These are phyloP conservation scores for Hypocryptadius cinnamomeus DNA, from an alignment of 2,113 vertebrate species.

Conservation along the genomic window DNA sequence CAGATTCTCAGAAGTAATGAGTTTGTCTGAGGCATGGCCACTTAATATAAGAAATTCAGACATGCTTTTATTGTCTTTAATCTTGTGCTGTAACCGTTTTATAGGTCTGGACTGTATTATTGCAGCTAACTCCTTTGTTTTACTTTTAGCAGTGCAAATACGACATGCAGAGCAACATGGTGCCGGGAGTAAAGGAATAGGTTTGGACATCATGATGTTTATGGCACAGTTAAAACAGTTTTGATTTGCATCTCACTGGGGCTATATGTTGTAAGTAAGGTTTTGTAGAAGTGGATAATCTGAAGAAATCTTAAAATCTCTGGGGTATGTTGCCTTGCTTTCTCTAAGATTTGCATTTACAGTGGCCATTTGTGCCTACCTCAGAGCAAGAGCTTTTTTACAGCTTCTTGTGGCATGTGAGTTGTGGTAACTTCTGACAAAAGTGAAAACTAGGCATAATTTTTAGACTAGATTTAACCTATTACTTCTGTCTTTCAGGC, in stretches of 20 bases:
- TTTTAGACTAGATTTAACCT: background rate
- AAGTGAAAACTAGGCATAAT: background rate
- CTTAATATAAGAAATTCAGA: background rate
- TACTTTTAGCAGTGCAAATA: background rate
- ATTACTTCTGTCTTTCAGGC: background rate
- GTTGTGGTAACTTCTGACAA: background rate
- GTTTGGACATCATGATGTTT: background rate
- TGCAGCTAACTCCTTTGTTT: background rate
- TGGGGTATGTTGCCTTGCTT: background rate
- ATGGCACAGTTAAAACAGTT: background rate
- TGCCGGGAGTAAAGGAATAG: background rate
- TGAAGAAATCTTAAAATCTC: background rate
- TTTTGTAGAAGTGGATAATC: background rate
- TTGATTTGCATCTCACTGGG: background rate
- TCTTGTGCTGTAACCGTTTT: background rate
- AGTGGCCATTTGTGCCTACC: background rate
- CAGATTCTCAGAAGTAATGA: background rate
- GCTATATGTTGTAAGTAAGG: background rate
- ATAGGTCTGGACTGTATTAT: background rate
- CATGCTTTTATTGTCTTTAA: background rate
- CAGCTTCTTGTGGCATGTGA: background rate
- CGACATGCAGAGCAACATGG: background rate
- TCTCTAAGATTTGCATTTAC: background rate
- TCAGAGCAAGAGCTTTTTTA: background rate
- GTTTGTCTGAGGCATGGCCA: background rate